Base-by-base conservation (phyloP, 2,888 invertebrate genomes). In the Rosalia funebris region DNA sequence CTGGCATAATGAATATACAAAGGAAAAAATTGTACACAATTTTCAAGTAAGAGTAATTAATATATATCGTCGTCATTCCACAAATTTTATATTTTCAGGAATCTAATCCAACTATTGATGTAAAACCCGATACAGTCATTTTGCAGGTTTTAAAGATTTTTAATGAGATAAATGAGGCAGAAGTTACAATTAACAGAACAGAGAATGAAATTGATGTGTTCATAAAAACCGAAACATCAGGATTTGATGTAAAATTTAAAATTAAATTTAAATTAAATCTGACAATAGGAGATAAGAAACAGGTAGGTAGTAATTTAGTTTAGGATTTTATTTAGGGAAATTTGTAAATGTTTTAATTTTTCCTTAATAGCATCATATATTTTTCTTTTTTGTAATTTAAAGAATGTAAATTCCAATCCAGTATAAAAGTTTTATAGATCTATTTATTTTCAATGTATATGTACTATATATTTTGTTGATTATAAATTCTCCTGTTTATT, bases 71-170 rank as follows among this genome's bases (percentile, higher is more conserved):
- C 19, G 31, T 48, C n/a, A 52, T 53, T 39, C 42, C 55, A 15
- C 34, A 52, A n/a, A 54, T 15, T 60, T 10, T 34, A 53, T 36
- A 44, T 62, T 73, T 67, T 63, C 65, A 79, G 79, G 65, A 71
- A 60, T 62, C 65, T 16, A 80, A 79, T 68, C 78, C 79, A 14
- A 42, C 74, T 17, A 66, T 78, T 61, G 72, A 72, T 60, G 65
- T 72, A 11, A 70, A 73, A 57, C 50, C 58, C 16, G 63, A 73
- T 12, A 70, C 67, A 32, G 66, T 69, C 25, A 56, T 70, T 10
- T 41, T 46, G 39, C 53, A 57, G 41, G 56, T 42, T 39, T 56
- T 20, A 56, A 48, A 48, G 61, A 64, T 55, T 41, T 74, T 65
- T 15, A 53, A 31, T 17, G 45, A 66, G 31, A 65, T 62, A 41